Evolutionary conservation across 2,888 invertebrate species (phyloP).

Genomic region (Hyposoter dolosus): DNA sequence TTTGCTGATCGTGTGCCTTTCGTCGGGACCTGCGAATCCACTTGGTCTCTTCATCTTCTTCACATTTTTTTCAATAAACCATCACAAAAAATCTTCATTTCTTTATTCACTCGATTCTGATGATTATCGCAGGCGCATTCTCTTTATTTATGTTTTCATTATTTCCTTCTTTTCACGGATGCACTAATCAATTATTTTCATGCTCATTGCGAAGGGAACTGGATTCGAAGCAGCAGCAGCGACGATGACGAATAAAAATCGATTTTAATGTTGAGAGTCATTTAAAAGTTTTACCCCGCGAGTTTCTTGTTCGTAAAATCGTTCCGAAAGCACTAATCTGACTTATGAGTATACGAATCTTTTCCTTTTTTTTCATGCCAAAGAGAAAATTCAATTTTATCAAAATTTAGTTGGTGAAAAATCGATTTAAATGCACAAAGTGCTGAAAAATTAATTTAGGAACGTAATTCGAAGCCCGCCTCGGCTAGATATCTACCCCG

Average conservation of each 20-base stretch:
- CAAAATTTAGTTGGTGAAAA: too few species aligned
- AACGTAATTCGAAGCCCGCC: too few species aligned
- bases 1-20: constrained; percentile 89
- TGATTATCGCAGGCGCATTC: constrained; percentile 42
- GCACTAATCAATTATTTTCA: constrained; percentile 17
- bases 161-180: constrained; percentile 22
- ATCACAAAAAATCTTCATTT: background rate
- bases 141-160: constrained; percentile 2
- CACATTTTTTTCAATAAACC: constrained; percentile 9
- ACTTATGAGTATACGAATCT: too few species aligned
- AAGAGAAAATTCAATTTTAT: too few species aligned
- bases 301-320: too few species aligned
- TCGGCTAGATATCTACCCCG: too few species aligned
- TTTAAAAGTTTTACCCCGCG: too few species aligned
- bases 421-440: too few species aligned
- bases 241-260: background rate
- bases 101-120: constrained; percentile 12
- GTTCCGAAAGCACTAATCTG: too few species aligned
- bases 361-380: too few species aligned
- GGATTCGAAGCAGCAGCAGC: constrained; percentile 10
- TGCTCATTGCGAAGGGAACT: constrained; percentile 15
- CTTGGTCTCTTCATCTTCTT: constrained; percentile 74
- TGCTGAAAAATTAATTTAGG: too few species aligned
- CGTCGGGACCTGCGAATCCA: constrained; percentile 87
- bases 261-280: background rate